Conservation (phyloP, 2,797 vertebrate species). For the Urocyon cinereoargenteus region DNA sequence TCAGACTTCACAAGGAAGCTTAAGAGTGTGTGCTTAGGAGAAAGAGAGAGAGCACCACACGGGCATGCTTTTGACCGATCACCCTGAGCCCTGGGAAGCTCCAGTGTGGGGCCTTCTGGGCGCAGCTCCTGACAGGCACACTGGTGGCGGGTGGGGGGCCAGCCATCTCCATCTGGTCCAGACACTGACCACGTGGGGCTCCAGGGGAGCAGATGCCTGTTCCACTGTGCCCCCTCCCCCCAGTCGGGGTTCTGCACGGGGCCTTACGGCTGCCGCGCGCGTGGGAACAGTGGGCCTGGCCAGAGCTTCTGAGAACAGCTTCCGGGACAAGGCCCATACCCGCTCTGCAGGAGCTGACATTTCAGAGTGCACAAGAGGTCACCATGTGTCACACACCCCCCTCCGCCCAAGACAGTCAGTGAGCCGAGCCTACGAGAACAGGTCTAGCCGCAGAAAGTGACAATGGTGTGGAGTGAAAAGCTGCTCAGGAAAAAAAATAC, state of each 20-base stretch:
- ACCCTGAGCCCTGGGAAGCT: not conserved
- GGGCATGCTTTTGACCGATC: conserved; percentile 51
- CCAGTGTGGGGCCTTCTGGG: not conserved
- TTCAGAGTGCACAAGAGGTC: conserved; percentile 76
- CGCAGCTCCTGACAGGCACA: not conserved
- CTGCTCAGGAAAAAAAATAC: conserved; percentile 84
- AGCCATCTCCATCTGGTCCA: not conserved
- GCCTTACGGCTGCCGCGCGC: not conserved
- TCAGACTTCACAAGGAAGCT: conserved; percentile 64
- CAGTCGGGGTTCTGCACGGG: not conserved
- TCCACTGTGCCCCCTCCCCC: not conserved
- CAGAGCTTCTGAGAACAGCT: conserved; percentile 3
- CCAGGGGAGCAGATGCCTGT: not conserved
- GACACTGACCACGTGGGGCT: not conserved
- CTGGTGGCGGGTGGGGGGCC: not conserved
- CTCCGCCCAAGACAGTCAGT: conserved; percentile 76
- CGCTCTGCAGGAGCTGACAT: conserved; percentile 2
- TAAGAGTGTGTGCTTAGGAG: conserved; percentile 55
- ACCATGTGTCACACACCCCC: conserved; percentile 79
- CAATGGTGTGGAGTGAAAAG: conserved; percentile 89
- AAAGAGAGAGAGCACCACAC: conserved; percentile 4
- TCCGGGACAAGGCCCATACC: not conserved
- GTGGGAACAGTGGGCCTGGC: conserved; percentile 61
- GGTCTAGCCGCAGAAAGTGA: conserved; percentile 88
- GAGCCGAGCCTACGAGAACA: conserved; percentile 83